Evolutionary conservation across 2,113 vertebrate genomes (phyloP).

Genomic region (Elanus axillaris): DNA sequence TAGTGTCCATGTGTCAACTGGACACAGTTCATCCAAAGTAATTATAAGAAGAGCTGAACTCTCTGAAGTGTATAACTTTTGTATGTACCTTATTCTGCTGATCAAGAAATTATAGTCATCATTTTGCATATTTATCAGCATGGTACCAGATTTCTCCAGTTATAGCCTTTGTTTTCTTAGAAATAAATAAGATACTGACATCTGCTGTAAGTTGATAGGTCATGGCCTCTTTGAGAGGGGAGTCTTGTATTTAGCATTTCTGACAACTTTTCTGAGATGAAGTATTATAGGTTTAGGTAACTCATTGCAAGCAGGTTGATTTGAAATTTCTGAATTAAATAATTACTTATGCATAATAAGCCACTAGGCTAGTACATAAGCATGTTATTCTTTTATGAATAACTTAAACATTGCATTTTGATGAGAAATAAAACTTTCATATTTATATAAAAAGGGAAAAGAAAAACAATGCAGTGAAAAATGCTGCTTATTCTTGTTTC

Average conservation of each 20-base stretch:
- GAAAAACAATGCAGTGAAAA: not conserved
- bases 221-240: not conserved
- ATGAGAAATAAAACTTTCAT: not conserved
- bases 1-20: too few species aligned
- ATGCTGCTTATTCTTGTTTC: not conserved
- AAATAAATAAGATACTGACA: not conserved
- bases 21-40: not conserved
- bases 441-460: not conserved
- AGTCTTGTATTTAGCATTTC: not conserved
- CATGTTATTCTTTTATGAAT: not conserved
- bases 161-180: not conserved
- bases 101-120: not conserved
- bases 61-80: not conserved
- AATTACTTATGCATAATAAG: not conserved
- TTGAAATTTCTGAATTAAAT: not conserved
- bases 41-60: not conserved
- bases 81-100: not conserved
- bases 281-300: not conserved
- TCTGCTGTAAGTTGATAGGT: not conserved
- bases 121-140: not conserved
- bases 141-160: not conserved
- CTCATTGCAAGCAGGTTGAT: not conserved
- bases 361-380: not conserved
- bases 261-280: not conserved
- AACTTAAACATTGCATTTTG: not conserved